These are phyloP conservation scores for Lasiurus borealis DNA, from an alignment of 2,113 vertebrate genomes.

Conservation along the genomic window DNA sequence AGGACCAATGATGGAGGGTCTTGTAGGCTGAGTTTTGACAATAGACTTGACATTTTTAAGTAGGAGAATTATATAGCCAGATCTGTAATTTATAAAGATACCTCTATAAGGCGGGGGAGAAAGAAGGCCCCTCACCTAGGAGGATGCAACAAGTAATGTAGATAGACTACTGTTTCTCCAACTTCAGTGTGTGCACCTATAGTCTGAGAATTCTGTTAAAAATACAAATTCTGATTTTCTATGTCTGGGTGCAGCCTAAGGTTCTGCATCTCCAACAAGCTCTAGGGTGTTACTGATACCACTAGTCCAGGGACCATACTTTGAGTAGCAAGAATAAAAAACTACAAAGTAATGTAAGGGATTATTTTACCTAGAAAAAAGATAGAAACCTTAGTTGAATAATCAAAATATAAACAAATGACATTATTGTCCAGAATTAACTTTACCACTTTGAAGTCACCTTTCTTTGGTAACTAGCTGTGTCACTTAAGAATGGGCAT, in stretches of 20 bases:
- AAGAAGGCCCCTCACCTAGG: background rate
- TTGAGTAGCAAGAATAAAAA: background rate
- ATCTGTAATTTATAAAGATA: background rate
- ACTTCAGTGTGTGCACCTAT: background rate
- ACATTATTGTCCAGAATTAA: background rate
- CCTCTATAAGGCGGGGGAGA: too few species aligned
- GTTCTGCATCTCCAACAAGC: background rate
- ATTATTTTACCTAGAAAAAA: background rate
- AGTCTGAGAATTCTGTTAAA: background rate
- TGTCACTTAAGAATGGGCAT: background rate
- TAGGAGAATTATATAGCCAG: slow-evolving; percentile 8
- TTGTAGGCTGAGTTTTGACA: background rate
- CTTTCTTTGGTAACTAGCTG: background rate
- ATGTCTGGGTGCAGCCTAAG: background rate
- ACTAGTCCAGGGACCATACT: background rate
- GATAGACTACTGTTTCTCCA: background rate
- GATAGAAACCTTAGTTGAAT: background rate
- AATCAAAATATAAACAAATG: background rate
- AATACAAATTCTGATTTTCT: background rate
- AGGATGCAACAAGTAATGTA: background rate
- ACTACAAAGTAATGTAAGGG: background rate
- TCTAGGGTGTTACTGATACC: background rate
- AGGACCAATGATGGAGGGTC: background rate
- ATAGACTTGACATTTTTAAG: background rate
- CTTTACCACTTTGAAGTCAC: background rate